A percentile compares a stretch with the other conserved stretches of the same genome.
Evolutionary conservation across 2,113 vertebrate genomes (phyloP).

Genomic region (Scartelaos histophorus): DNA sequence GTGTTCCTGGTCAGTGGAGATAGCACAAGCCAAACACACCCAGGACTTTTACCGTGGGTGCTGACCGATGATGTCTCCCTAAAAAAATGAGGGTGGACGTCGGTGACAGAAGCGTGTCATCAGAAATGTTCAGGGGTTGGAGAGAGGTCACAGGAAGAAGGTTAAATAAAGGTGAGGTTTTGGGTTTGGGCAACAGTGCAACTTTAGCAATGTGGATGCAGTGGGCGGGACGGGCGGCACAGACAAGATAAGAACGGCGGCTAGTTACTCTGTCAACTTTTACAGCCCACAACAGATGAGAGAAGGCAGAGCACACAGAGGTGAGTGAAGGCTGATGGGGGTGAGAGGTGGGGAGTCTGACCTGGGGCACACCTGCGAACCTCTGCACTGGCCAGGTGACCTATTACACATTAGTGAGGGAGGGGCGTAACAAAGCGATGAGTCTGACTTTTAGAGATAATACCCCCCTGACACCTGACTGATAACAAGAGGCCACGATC

Average conservation of each 20-base stretch:
- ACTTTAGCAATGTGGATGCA: constrained; percentile 16
- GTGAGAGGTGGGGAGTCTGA: constrained; percentile 42
- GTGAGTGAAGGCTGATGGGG: constrained; percentile 54
- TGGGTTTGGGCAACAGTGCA: neutral
- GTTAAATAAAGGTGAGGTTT: constrained; percentile 18
- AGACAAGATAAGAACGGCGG: constrained; percentile 44
- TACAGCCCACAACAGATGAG: constrained; percentile 64
- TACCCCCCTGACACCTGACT: constrained; percentile 31
- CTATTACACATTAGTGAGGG: constrained; percentile 36
- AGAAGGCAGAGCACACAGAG: constrained; percentile 24
- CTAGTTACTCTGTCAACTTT: constrained; percentile 51
- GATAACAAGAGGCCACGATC: constrained; percentile 44
- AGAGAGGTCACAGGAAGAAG: constrained; percentile 26
- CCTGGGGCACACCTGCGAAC: constrained; percentile 65
- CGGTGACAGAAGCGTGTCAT: constrained; percentile 17
- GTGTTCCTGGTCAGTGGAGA: constrained; percentile 44
- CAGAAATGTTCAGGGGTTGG: constrained; percentile 26
- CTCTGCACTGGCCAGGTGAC: constrained; percentile 28
- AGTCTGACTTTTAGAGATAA: constrained; percentile 57
- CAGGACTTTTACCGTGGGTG: constrained; percentile 32
- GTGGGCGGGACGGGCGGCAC: constrained; percentile 19
- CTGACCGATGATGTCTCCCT: constrained; percentile 32
- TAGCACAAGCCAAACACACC: constrained; percentile 40
- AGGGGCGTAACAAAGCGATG: constrained; percentile 26
- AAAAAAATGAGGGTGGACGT: neutral